Evolutionary conservation across 2,113 vertebrate genomes (phyloP).

Genomic region (Scytalopus superciliaris): DNA sequence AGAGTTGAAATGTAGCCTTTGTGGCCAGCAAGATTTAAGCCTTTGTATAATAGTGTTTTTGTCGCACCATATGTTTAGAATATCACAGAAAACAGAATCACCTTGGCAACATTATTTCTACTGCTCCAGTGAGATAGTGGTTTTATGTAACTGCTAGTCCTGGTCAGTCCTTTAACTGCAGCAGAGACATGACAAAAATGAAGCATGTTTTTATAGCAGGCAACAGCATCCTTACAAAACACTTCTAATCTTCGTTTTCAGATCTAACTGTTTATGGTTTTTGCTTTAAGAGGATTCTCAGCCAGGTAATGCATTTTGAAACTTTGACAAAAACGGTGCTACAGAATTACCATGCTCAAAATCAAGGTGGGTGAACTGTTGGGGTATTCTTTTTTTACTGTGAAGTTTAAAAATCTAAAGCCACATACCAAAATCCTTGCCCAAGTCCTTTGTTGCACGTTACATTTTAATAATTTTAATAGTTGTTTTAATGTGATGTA

Average conservation of each 20-base stretch:
- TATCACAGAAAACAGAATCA: neutral
- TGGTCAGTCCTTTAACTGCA: slow-evolving; percentile 24
- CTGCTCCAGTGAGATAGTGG: slow-evolving; percentile 39
- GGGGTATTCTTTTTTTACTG: fast-evolving
- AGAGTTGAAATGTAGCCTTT: neutral
- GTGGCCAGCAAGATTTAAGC: neutral
- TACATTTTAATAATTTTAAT: neutral
- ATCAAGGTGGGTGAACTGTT: neutral
- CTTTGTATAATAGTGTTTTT: neutral
- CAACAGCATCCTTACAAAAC: neutral
- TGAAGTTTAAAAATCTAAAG: neutral
- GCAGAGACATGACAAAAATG: neutral
- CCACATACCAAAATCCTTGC: fast-evolving
- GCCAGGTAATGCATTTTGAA: neutral
- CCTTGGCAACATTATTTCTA: slow-evolving; percentile 19
- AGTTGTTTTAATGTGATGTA: fast-evolving
- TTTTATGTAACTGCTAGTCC: neutral
- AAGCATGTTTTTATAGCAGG: neutral
- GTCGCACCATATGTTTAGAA: slow-evolving; percentile 20
- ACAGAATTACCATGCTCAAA: neutral
- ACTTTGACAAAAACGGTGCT: neutral
- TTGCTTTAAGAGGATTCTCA: neutral
- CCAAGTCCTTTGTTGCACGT: fast-evolving
- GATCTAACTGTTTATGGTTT: neutral
- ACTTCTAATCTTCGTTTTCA: neutral